phyloP scores from a whole-genome alignment of 37 sponge, comb jelly and placozoan species.

The Dysidea cf. avara region DNA sequence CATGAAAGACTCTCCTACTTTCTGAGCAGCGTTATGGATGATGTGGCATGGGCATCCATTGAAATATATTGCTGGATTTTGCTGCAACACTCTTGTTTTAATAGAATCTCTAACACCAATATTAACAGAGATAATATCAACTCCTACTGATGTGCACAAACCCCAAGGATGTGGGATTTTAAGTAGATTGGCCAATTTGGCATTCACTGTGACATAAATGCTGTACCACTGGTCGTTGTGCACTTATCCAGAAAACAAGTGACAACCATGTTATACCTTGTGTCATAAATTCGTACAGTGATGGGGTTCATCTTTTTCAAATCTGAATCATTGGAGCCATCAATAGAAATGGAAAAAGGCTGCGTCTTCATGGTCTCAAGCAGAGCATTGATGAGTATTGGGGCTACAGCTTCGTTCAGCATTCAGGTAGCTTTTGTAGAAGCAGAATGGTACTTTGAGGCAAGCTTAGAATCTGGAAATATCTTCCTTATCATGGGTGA shows the following conservation, averaged over 20 bases:
- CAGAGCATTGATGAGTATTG: slow-evolving; percentile 13
- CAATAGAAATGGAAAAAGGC: slow-evolving; percentile 24
- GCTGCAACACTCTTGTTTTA: too few species aligned
- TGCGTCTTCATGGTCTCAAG: slow-evolving; percentile 19
- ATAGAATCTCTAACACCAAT: too few species aligned
- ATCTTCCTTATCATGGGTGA: slow-evolving; percentile 22
- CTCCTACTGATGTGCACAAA: slow-evolving; percentile 30
- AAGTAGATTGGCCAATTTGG: slow-evolving; percentile 15
- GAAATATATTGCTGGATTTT: too few species aligned
- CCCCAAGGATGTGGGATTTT: slow-evolving; percentile 13
- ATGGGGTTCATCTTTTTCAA: too few species aligned
- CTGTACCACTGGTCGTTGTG: slow-evolving; percentile 23
- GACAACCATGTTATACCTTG: slow-evolving; percentile 6
- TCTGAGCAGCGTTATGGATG: too few species aligned
- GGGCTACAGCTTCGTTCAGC: slow-evolving; percentile 35
- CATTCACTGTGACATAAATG: slow-evolving; percentile 38
- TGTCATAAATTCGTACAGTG: slow-evolving; percentile 43
- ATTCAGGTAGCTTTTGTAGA: slow-evolving; percentile 49
- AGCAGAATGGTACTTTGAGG: slow-evolving; percentile 43
- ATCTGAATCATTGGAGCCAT: slow-evolving; percentile 37
- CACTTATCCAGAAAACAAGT: slow-evolving; percentile 51
- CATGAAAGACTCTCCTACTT: too few species aligned
- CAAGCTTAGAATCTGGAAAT: slow-evolving; percentile 29
- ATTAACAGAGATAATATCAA: slow-evolving; percentile 50
- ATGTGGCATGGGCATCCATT: too few species aligned